Percentiles rank a stretch among this genome's conserved stretches.
Conservation (phyloP, 1,140 invertebrate species). For the Drosophila sulfurigaster region DNA sequence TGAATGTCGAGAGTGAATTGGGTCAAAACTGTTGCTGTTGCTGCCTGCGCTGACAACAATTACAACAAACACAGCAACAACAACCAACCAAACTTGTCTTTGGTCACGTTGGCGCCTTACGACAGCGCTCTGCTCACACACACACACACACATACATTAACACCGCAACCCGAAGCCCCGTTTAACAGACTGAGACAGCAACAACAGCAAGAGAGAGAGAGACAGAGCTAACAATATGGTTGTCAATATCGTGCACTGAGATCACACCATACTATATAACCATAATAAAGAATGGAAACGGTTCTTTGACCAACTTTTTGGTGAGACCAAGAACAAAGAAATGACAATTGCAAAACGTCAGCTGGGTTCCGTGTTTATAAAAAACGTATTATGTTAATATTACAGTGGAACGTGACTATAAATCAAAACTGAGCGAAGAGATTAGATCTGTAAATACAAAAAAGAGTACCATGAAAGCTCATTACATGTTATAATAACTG, state of each 20-base stretch:
- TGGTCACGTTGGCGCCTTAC: conserved; percentile 67
- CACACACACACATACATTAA: too few species aligned
- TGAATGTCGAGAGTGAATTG: conserved; percentile 62
- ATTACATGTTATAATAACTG: too few species aligned
- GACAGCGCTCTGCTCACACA: conserved; percentile 42
- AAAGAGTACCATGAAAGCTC: too few species aligned
- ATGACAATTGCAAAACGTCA: conserved; percentile 33
- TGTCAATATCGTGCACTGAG: conserved; percentile 51
- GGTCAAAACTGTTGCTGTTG: conserved; percentile 74
- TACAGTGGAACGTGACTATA: too few species aligned
- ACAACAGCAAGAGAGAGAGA: conserved; percentile 2
- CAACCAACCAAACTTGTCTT: conserved; percentile 77
- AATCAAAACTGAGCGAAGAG: too few species aligned
- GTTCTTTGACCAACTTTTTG: conserved; percentile 49
- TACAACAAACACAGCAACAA: conserved; percentile 22
- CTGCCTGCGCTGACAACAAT: conserved; percentile 35
- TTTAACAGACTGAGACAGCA: conserved; percentile 1
- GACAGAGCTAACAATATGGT: conserved; percentile 4
- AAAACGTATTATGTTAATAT: background rate
- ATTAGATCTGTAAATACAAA: too few species aligned
- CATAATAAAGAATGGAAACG: conserved; percentile 41
- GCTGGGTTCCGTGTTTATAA: background rate
- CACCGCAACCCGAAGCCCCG: conserved; percentile 20
- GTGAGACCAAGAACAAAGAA: conserved; percentile 34
- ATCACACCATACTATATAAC: conserved; percentile 23